Evolutionary conservation across 2,113 vertebrate genomes (phyloP), one percentile per base, ranked within the genome.

Genomic region (Tricholaema leucomelas): DNA sequence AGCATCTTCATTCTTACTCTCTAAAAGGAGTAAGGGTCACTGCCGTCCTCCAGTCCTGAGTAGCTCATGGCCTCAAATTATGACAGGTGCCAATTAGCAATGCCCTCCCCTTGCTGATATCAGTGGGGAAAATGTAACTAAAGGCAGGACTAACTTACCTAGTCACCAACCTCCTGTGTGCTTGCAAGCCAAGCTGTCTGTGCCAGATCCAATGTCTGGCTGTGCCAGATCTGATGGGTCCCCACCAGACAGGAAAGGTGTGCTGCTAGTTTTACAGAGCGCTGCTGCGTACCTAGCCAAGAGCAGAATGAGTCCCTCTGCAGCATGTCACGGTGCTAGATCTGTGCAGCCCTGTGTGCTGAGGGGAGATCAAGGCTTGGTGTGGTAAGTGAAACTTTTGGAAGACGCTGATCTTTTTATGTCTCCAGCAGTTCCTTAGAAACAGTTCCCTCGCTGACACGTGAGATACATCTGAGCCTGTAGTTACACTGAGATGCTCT

Each of bases 61-160:
- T 44, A 44, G 42, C 42, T 44, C 9, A 40, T 12, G 38, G 38
- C 38, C 38, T 40, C 16, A 44, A 44, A 44, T 16, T 44, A 8
- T 18, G 16, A 18, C 42, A 38, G 31, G 52, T 2, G 1, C 28
- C 1, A 0, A 66, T 52, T 63, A 36, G 19, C 0, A 0, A 27
- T 84, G 42, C 33, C 70, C 9, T 69, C 21, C 25, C 5, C 5
- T 33, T 3, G 2, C 30, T 60, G 31, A 12, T 1, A 1, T 54
- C 48, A n/a, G n/a, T n/a, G n/a, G 19, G n/a, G 46, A 55, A 77
- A 7, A 59, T 20, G 17, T 58, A 78, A 63, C 31, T 72, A 46
- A 84, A 67, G 25, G 27, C 54, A 67, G n/a, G 35, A 64, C 17
- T 81, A 50, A 71, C 10, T 54, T n/a, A 54, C 4, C 8, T 20